A percentile compares a stretch with the other conserved stretches of the same genome.
These are phyloP conservation scores for Okapia johnstoni DNA, from an alignment of 2,113 vertebrate genomes.

Conservation along the genomic window DNA sequence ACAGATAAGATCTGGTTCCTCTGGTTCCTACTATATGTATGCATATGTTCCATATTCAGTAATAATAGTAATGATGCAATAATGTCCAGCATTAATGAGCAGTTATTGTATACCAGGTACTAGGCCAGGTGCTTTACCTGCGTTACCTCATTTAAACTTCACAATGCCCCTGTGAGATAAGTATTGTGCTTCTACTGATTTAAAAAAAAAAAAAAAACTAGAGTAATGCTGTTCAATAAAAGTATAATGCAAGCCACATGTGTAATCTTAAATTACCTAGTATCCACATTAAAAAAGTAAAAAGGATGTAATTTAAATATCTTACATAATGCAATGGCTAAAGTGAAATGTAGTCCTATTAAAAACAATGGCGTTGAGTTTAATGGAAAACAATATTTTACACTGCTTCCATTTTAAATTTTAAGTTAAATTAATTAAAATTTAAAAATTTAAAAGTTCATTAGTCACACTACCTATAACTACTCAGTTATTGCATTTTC, in stretches of 20 bases:
- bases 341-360: not conserved
- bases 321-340: not conserved
- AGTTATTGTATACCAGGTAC: not conserved
- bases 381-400: not conserved
- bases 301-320: not conserved
- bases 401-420: not conserved
- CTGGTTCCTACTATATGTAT: not conserved
- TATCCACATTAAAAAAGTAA: not conserved
- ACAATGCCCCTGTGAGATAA: too few species aligned
- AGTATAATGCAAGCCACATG: not conserved
- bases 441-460: not conserved
- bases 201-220: not conserved
- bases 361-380: not conserved
- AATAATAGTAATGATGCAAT: not conserved
- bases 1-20: not conserved
- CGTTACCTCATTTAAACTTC: not conserved
- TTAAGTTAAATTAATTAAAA: constrained; percentile 29
- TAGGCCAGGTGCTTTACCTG: not conserved
- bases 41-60: not conserved
- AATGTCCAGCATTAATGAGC: not conserved
- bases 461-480: not conserved
- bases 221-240: not conserved
- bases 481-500: not conserved
- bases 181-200: not conserved
- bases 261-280: not conserved